Evolutionary conservation across 2,797 vertebrate genomes (phyloP), one percentile per base, ranked within the genome.

Genomic region (Erpetoichthys calabaricus): DNA sequence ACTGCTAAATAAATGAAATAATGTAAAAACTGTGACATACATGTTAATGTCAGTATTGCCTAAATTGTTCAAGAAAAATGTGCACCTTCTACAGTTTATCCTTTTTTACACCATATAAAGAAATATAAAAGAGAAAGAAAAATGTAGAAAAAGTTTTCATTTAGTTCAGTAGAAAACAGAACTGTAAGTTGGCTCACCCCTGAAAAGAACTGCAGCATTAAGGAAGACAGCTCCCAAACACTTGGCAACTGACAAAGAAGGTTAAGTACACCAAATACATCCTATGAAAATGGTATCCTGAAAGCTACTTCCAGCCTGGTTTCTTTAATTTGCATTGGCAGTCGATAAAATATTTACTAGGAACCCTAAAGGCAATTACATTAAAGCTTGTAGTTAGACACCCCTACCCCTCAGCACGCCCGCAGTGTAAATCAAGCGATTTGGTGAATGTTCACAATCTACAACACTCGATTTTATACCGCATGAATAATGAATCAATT

Each of bases 321-420:
- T 75, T 87, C 83, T 86, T 86, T 87, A 84, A 90, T 88, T 86
- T 82, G 81, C 79, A 77, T 81, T 86, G 86, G 86, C 91, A 90
- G 84, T 81, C 82, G 68, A 90, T 92, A 76, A 91, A 93, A 93
- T 91, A 93, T 93, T 93, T 84, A 91, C 73, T 73, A 67, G 80
- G 74, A 80, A 79, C 83, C 88, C 89, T 89, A 91, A 80, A 89
- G 86, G 89, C 89, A 87, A 89, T 90, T 90, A 91, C 86, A 91
- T 89, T 90, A 90, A 86, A 87, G 83, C 77, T 87, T 82, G 83
- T 83, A 85, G 89, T 91, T 89, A 89, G 87, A 90, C 89, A 86
- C 86, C 76, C 85, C 80, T 80, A 80, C 82, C 84, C 83, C 74
- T 72, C 67, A 77, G 82, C 73, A 76, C 75, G 79, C 81, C 80